Base-by-base conservation (phyloP, 2,888 invertebrate species). In the Theristus sp. region DNA sequence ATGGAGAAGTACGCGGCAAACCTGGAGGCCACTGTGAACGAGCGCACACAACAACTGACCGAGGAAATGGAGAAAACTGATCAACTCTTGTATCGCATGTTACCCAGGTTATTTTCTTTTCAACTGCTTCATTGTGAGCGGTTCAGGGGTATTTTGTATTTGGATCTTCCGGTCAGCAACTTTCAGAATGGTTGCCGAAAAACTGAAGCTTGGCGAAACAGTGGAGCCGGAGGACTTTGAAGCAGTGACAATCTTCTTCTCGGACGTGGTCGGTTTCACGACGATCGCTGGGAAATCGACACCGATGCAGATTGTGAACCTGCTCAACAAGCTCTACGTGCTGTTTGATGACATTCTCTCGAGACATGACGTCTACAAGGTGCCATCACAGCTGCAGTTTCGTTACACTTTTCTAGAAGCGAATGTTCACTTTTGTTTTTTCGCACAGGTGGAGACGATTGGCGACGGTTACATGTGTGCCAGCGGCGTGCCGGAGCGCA, bases 231-330 rank as follows among this genome's bases (percentile, higher is more conserved):
- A 60, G 49, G 22, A 30, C 26, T 60, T 22, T 49, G 60, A 60
- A 2, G 46, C 58, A 6, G 60, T 60, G n/a, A 46, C 60, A 2
- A 27, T 60, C 22, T 57, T 54, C 30, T 60, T 60, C 38, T 29
- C 29, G 3, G 60, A 60, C 53, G 59, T 61, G 29, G 60, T 60
- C 25, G 60, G 60, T 13, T 60, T 60, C 49, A 60, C 60, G 1
- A 46, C 58, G 6, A 25, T 60, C 20, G 38, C 60, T n/a, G 59
- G 58, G 22, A n/a, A 28, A 3, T 38, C 38, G n/a, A 46, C 46
- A 28, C 60, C 60, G 6, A 46, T 61, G 53, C 61, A 61, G 31
- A 61, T 47, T 20, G 59, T 59, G 28, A 31, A 27, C 20, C 46
- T 61, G 17, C 31, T 61, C 3, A 61, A 61, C 54, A 28, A 61